Evolutionary conservation across 1,140 invertebrate species (phyloP).

Genomic region (Atta colombica): DNA sequence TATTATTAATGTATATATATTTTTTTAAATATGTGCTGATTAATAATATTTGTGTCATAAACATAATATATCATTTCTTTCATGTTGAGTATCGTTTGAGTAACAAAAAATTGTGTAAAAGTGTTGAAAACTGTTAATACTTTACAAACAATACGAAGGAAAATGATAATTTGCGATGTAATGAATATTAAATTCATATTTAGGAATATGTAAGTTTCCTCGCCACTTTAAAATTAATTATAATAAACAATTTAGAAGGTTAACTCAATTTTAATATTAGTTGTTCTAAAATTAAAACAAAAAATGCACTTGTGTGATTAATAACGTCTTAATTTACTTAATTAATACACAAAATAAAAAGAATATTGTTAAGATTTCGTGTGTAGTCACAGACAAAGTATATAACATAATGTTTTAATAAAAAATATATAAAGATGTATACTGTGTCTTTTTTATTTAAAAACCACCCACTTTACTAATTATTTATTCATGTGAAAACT

Average conservation of each 20-base stretch:
- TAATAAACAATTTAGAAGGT: constrained; percentile 75
- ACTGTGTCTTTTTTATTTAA: constrained; percentile 46
- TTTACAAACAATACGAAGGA: constrained; percentile 45
- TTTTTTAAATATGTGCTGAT: constrained; percentile 26
- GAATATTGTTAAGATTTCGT: constrained; percentile 62
- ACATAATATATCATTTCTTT: constrained; percentile 29
- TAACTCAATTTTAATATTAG: constrained; percentile 78
- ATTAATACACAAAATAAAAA: constrained; percentile 57
- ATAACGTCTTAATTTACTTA: constrained; percentile 52
- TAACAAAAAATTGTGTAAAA: constrained; percentile 57
- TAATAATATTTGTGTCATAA: constrained; percentile 36
- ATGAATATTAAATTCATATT: constrained; percentile 29
- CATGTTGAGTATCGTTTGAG: constrained; percentile 18
- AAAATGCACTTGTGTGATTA: constrained; percentile 46
- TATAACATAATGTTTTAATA: constrained; percentile 50
- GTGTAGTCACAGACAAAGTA: constrained; percentile 22
- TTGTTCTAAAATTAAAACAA: constrained; percentile 68
- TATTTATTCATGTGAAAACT: constrained; percentile 40
- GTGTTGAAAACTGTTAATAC: constrained; percentile 65
- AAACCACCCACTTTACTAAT: constrained; percentile 78
- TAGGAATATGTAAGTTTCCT: constrained; percentile 86
- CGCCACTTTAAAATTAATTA: constrained; percentile 79
- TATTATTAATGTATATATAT: constrained; percentile 12
- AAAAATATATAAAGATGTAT: constrained; percentile 41
- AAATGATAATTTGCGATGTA: constrained; percentile 32